Evolutionary conservation across 2,113 vertebrate species (phyloP).

Genomic region (Girardinichthys multiradiatus): DNA sequence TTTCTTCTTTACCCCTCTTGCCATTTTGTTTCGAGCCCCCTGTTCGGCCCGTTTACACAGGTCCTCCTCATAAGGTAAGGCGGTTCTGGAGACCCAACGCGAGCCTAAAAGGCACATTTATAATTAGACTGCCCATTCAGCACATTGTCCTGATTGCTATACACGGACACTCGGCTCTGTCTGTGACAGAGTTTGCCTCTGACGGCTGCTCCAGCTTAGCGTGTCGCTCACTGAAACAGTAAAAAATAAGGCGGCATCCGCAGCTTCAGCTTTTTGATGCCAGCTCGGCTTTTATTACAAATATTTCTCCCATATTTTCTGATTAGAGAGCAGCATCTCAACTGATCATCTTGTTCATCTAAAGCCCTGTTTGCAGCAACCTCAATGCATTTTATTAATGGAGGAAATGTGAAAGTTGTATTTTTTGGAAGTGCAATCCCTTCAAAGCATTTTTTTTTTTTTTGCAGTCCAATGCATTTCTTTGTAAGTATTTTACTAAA

Average conservation of each 20-base stretch:
- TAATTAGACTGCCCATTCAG: conserved; percentile 99
- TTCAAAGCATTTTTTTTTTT: conserved; percentile 7
- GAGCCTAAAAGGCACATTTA: conserved; percentile 99
- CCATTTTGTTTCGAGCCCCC: conserved; percentile 91
- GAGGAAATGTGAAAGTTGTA: not conserved
- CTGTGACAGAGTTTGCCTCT: conserved; percentile 80
- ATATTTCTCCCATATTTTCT: conserved; percentile 30
- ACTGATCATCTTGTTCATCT: conserved; percentile 23
- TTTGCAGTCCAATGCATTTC: not conserved
- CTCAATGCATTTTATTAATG: not conserved
- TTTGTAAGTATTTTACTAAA: not conserved
- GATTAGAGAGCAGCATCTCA: conserved; percentile 10
- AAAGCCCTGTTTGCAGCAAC: not conserved
- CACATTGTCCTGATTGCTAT: conserved; percentile 94
- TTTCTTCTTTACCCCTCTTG: conserved; percentile 71
- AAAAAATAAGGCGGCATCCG: conserved; percentile 47
- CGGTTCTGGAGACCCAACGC: conserved; percentile 89
- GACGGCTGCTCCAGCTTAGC: conserved; percentile 69
- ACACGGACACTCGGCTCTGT: conserved; percentile 88
- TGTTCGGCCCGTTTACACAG: conserved; percentile 77
- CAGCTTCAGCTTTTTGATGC: conserved; percentile 41
- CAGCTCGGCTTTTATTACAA: conserved; percentile 42
- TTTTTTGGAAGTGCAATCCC: not conserved
- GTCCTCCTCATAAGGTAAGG: conserved; percentile 99
- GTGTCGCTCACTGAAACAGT: conserved; percentile 62